A percentile compares a stretch with the other conserved stretches of the same genome.
These are phyloP conservation scores for Saccostrea cuccullata DNA, from an alignment of 1,140 invertebrate species.

Conservation along the genomic window DNA sequence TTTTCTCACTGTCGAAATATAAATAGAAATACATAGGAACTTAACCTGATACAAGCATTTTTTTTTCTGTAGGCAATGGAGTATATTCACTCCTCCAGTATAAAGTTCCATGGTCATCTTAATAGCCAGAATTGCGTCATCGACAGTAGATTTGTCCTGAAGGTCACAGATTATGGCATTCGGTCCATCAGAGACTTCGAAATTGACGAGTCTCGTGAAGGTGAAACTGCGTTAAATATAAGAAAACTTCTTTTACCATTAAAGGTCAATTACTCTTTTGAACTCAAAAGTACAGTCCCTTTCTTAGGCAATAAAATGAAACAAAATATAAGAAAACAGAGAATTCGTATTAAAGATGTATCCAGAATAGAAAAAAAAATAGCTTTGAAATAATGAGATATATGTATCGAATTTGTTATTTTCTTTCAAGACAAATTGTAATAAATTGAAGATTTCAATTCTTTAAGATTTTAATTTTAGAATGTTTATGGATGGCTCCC, in stretches of 20 bases:
- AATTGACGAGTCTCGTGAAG: not conserved
- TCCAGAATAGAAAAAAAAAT: too few relatives aligned
- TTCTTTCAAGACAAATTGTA: too few relatives aligned
- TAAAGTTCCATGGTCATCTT: constrained; percentile 94
- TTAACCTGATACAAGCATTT: not conserved
- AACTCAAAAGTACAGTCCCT: too few relatives aligned
- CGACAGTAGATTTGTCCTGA: constrained; percentile 96
- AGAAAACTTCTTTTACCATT: too few relatives aligned
- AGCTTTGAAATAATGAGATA: too few relatives aligned
- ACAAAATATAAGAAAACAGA: too few relatives aligned
- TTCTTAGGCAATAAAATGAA: too few relatives aligned
- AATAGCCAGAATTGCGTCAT: constrained; percentile 99
- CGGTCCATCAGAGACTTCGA: constrained; percentile 64
- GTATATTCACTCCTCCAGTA: constrained; percentile 93
- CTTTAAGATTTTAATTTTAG: not conserved
- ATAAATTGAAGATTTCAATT: too few relatives aligned
- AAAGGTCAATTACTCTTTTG: too few relatives aligned
- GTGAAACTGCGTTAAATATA: not conserved
- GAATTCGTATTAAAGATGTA: too few relatives aligned
- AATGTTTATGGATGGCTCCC: constrained; percentile 91
- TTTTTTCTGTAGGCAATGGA: constrained; percentile 87
- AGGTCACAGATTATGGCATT: constrained; percentile 98
- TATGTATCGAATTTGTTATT: too few relatives aligned
- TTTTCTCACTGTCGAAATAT: too few relatives aligned
- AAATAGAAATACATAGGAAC: not conserved